Conservation (phyloP, 2,797 vertebrate genomes). For the Orestias chungarensis region DNA sequence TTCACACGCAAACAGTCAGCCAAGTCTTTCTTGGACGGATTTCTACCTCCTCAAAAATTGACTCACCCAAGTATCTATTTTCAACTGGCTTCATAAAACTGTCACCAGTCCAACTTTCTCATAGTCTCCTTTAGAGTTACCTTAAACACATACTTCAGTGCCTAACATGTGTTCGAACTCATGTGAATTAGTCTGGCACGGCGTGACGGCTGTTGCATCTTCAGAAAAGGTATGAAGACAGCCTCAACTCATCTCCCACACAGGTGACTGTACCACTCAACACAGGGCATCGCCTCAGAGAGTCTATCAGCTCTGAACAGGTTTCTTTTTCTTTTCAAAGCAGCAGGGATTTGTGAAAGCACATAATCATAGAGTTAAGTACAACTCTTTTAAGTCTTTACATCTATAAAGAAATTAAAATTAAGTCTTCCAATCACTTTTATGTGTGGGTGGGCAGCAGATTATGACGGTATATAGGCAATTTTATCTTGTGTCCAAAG, state of each 20-base stretch:
- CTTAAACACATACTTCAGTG: slow-evolving; percentile 21
- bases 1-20: not conserved
- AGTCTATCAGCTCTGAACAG: slow-evolving; percentile 14
- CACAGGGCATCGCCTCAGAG: slow-evolving; percentile 21
- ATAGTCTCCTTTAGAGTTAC: slow-evolving; percentile 22
- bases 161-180: slow-evolving; percentile 27
- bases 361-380: slow-evolving; percentile 16
- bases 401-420: slow-evolving; percentile 36
- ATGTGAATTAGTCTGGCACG: slow-evolving; percentile 23
- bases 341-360: slow-evolving; percentile 2
- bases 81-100: not conserved
- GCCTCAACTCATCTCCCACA: slow-evolving; percentile 26
- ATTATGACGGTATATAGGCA: slow-evolving; percentile 21
- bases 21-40: not conserved
- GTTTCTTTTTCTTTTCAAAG: slow-evolving; percentile 18
- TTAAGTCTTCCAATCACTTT: slow-evolving; percentile 37
- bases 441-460: slow-evolving; percentile 40
- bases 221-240: slow-evolving; percentile 19
- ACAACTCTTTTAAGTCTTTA: slow-evolving; percentile 7
- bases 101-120: slow-evolving; percentile 6
- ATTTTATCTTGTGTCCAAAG: slow-evolving; percentile 7
- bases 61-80: not conserved
- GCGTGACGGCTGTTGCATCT: slow-evolving; percentile 10
- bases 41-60: not conserved
- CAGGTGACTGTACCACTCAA: slow-evolving; percentile 28